Conservation (phyloP, 1,140 invertebrate species). For the Lasioglossum albipes region DNA sequence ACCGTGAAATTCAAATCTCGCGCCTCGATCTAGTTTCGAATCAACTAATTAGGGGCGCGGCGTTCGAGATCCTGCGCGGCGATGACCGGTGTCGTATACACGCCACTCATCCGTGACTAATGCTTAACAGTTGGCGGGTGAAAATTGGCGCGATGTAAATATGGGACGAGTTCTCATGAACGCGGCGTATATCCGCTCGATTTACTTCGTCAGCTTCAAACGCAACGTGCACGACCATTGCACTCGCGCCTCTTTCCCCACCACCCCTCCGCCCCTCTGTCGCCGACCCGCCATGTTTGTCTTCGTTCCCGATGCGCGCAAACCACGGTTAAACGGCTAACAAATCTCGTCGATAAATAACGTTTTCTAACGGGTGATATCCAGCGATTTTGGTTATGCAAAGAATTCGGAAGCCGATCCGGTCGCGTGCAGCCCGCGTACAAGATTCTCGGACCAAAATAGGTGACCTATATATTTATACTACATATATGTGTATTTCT, state of each 20-base stretch:
- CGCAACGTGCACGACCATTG: conserved; percentile 12
- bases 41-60: conserved; percentile 39
- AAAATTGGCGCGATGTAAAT: conserved; percentile 63
- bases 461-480: conserved; percentile 37
- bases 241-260: neutral
- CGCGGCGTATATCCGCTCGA: conserved; percentile 44
- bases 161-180: conserved; percentile 47
- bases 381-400: conserved; percentile 25
- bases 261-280: neutral
- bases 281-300: neutral
- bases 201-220: conserved; percentile 45
- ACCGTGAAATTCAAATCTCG: conserved; percentile 15
- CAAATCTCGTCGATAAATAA: conserved; percentile 40
- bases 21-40: neutral
- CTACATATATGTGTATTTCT: conserved; percentile 10
- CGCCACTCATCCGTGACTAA: conserved; percentile 49
- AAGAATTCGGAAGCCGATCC: conserved; percentile 41
- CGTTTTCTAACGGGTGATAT: conserved; percentile 4
- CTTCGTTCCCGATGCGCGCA: neutral
- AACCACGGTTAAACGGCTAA: conserved; percentile 11
- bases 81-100: conserved; percentile 3
- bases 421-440: neutral
- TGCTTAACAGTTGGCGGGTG: conserved; percentile 51
- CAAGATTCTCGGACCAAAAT: conserved; percentile 17
- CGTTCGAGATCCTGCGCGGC: conserved; percentile 33